Evolutionary conservation across 1,140 invertebrate genomes (phyloP), one percentile per base, ranked within the genome.

Genomic region (Armadillidium nasatum): DNA sequence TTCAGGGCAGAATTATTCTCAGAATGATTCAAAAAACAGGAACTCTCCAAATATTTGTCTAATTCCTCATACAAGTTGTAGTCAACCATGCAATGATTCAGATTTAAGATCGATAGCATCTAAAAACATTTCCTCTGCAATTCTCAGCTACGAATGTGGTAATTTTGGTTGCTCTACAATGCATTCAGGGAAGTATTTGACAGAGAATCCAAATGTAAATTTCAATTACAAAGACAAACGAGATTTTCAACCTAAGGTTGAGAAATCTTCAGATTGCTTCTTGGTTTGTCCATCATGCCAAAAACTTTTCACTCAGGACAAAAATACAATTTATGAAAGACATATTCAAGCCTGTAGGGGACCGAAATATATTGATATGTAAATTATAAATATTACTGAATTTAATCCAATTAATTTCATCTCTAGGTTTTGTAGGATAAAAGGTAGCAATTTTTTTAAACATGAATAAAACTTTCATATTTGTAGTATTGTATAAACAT

Each of bases 271-370:
- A 15, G 50, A 19, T 15, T 19, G 19, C 50, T 60, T 2, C 19
- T 60, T 84, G 10, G 80, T 82, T 23, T 84, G 83, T 67, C 83
- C 83, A 1, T 79, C 79, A 44, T 84, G 83, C 70, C 80, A 81
- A 23, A 72, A 75, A 67, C 80, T 83, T 13, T 84, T 84, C 76
- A 78, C 83, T 15, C 82, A 82, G 72, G 79, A 82, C n/a, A 79
- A 81, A 54, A 82, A 83, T 68, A 43, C 83, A 0, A 74, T 82
- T 74, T 84, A 83, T 71, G 75, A 82, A 15, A 82, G 83, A 66
- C 83, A 84, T 75, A 83, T 84, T 75, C 82, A 83, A 73, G 70
- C 73, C 19, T 84, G 83, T 74, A 79, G 75, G 46, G 79, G 79
- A 50, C 79, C 79, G 7, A 76, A 78, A 33, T 80, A 78, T 60